Evolutionary conservation across 2,888 invertebrate species (phyloP), one percentile per base, ranked within the genome.

Genomic region (Agriopis aurantiaria): DNA sequence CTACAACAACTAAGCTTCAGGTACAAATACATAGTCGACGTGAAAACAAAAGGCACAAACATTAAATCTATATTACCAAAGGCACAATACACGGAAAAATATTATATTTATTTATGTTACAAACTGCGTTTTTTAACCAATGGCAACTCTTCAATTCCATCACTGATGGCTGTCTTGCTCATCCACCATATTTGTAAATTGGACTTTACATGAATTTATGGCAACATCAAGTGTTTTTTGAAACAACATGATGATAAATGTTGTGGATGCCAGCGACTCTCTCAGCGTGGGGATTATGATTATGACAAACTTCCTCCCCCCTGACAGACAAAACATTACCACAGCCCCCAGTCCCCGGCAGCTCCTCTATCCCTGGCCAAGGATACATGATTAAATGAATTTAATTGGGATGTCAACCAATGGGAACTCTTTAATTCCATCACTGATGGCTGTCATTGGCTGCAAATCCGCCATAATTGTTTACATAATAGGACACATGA

Each of bases 41-140:
- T 85, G 85, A 89, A 91, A 91, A 85, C 82, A 90, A 93, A 93
- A 93, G 92, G 93, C 92, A 93, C 92, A 85, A 80, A 91, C 85
- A 89, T 89, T 91, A 51, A 86, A 9, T 43, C 43, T 9, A 9
- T 43, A 43, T 87, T 88, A 88, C 85, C 76, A 88, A 93, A 93
- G 93, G 93, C 93, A 93, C 93, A 88, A 87, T 91, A 90, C 87
- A 90, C 86, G 82, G 85, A 90, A 87, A 87, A 71, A 58, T 46
- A 58, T 56, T 23, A 55, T 45, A 45, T 45, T 57, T 17, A 45
- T 45, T 48, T 58, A 17, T 45, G 17, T 9, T 46, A 46, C 0
- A 41, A 49, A 49, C 11, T 40, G 48, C 48, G 10, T 1, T 12
- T 48, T 48, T 48, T 5, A 48, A 48, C 6, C n/a, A 46, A 46